These are phyloP conservation scores for Chaetodon auriga DNA, from an alignment of 2,113 vertebrate species.

Conservation along the genomic window DNA sequence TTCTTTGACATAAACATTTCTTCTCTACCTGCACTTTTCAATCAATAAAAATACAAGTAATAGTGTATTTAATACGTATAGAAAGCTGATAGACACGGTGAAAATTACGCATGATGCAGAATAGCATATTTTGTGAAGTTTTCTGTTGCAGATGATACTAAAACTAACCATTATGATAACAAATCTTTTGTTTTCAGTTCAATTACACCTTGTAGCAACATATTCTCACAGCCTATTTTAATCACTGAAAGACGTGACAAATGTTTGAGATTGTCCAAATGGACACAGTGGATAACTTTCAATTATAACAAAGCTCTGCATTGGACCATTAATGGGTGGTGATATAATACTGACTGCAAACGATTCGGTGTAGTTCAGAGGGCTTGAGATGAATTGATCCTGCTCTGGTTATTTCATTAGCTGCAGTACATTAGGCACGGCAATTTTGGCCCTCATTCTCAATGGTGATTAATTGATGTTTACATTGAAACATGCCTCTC, in stretches of 20 bases:
- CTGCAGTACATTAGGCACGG: slow-evolving; percentile 48
- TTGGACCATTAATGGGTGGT: slow-evolving; percentile 13
- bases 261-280: neutral
- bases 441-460: slow-evolving; percentile 38
- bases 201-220: neutral
- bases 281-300: slow-evolving; percentile 43
- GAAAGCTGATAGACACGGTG: neutral
- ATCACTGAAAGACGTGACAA: slow-evolving; percentile 15
- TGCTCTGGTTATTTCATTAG: slow-evolving; percentile 60
- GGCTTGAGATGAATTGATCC: slow-evolving; percentile 42
- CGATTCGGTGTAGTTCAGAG: slow-evolving; percentile 28
- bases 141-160: neutral
- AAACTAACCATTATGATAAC: neutral
- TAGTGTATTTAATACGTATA: neutral
- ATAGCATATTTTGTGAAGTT: neutral
- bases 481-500: slow-evolving; percentile 19
- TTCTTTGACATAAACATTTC: neutral
- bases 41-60: neutral
- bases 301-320: slow-evolving; percentile 47
- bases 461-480: slow-evolving; percentile 51
- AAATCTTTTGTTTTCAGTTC: neutral
- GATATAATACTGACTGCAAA: slow-evolving; percentile 25
- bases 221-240: slow-evolving; percentile 7
- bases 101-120: neutral
- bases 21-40: neutral